Evolutionary conservation across 2,797 vertebrate genomes (phyloP).

Genomic region (Aldrovandia affinis): DNA sequence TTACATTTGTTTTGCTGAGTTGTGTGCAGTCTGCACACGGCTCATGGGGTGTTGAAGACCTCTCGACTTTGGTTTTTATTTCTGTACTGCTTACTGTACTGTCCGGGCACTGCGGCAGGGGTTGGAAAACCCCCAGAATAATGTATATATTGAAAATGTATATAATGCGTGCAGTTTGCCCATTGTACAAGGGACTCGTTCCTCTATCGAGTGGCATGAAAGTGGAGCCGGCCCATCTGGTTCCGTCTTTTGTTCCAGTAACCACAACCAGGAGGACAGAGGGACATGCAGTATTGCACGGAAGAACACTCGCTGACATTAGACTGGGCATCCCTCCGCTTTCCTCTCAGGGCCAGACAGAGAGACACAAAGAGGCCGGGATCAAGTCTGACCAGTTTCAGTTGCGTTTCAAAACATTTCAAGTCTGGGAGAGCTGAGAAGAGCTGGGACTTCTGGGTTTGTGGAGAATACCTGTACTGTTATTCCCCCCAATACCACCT

Average conservation of each 20-base stretch:
- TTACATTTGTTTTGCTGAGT: neutral
- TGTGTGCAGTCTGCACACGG: neutral
- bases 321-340: neutral
- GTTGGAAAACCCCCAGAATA: neutral
- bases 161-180: neutral
- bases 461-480: neutral
- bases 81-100: neutral
- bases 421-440: constrained; percentile 76
- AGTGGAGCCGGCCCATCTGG: neutral
- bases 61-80: neutral
- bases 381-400: neutral
- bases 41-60: neutral
- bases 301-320: neutral
- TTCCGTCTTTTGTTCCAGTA: neutral
- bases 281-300: neutral
- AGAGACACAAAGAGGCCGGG: neutral
- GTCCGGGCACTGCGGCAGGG: neutral
- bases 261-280: neutral
- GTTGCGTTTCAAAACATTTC: too few relatives aligned
- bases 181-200: neutral
- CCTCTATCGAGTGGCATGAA: neutral
- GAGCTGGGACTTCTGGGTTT: neutral
- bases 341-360: neutral
- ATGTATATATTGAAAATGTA: neutral
- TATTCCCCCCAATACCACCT: too few relatives aligned